Evolutionary conservation across 1,140 invertebrate species (phyloP), one percentile per base, ranked within the genome.

Genomic region (Chlorops oryzae): DNA sequence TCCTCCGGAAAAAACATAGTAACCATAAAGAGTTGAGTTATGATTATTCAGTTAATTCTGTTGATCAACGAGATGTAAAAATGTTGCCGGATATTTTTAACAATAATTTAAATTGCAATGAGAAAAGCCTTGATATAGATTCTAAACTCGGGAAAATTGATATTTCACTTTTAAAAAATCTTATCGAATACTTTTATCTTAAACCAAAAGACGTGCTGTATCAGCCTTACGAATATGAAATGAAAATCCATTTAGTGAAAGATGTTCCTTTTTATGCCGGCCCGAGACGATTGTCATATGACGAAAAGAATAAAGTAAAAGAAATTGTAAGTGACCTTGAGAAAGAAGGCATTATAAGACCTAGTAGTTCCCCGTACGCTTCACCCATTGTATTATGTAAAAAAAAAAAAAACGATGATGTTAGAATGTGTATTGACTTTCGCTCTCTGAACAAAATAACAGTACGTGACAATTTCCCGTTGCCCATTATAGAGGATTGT

Each of bases 391-490:
- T 7, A 9, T 32, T n/a, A 9, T 32, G 28, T 32, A n/a, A n/a
- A 32, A 32, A 32, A 32, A 32, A 32, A n/a, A 32, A 32, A 32
- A 32, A 32, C n/a, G 28, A n/a, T 7, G 28, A 32, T 32, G n/a
- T 32, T 32, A 7, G 24, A 7, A 25, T 46, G 3, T 46, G 43
- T 20, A 32, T 25, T 17, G 43, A 46, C 18, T 46, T 32, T 17
- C 13, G 43, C 12, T 7, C 21, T 46, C 9, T 32, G 28, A 46
- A 46, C 25, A 28, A 28, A 18, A 46, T 25, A 44, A 43, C 42
- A 18, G 17, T 42, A 10, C 39, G 47, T 5, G 24, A 50, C 13
- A 45, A 45, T 21, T 59, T 54, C 42, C 58, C 58, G 3, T 25
- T 58, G 38, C 56, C 53, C n/a, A n/a, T n/a, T n/a, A n/a, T n/a